Conservation (phyloP, 2,888 invertebrate species). For the Uloborus plumipes region DNA sequence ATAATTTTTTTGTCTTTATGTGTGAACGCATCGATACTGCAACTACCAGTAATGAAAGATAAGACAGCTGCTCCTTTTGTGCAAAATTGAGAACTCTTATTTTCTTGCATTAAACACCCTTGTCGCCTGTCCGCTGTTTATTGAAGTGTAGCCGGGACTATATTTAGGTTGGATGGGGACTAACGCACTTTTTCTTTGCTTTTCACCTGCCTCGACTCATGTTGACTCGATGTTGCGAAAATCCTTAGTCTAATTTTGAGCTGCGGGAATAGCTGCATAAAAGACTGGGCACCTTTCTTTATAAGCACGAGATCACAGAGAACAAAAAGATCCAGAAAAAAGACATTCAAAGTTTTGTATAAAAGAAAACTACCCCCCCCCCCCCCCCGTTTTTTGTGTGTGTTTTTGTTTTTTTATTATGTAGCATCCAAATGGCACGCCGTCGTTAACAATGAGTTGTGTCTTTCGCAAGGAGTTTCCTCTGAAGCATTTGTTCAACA, state of each 20-base stretch:
- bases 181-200: slow-evolving; percentile 30
- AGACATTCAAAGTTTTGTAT: slow-evolving; percentile 47
- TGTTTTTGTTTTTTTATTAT: slow-evolving; percentile 22
- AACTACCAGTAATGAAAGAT: too few relatives aligned
- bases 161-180: slow-evolving; percentile 62
- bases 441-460: slow-evolving; percentile 58
- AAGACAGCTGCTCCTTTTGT: too few relatives aligned
- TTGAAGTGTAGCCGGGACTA: slow-evolving; percentile 56
- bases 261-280: slow-evolving; percentile 53
- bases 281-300: slow-evolving; percentile 57
- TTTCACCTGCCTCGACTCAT: slow-evolving; percentile 59
- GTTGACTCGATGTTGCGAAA: slow-evolving; percentile 63
- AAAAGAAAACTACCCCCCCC: slow-evolving; percentile 57
- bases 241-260: slow-evolving; percentile 62
- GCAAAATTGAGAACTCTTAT: too few relatives aligned
- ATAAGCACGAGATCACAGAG: slow-evolving; percentile 42
- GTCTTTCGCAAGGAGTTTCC: slow-evolving; percentile 27
- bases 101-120: too few relatives aligned
- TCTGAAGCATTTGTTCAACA: slow-evolving; percentile 16
- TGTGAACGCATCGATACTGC: too few relatives aligned
- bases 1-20: too few relatives aligned
- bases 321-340: slow-evolving; percentile 22
- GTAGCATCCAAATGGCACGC: slow-evolving; percentile 24
- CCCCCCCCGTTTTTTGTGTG: background rate
- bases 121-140: slow-evolving; percentile 55